Evolutionary conservation across 2,797 vertebrate genomes (phyloP).

Genomic region (Loriculus beryllinus): DNA sequence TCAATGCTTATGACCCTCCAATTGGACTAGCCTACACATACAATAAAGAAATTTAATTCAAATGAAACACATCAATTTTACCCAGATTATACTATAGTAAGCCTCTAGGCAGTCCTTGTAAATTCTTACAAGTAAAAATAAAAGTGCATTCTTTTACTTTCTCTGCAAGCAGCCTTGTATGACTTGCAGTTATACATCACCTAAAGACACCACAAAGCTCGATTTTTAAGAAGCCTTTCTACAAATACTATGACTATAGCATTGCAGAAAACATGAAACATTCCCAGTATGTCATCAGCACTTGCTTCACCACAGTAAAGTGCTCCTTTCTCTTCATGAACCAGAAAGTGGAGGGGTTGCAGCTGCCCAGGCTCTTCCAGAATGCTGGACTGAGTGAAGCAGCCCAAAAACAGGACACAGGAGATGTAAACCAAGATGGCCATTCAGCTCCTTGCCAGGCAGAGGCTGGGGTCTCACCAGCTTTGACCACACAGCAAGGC

Average conservation of each 20-base stretch:
- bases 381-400: not conserved
- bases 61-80: not conserved
- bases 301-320: not conserved
- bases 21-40: not conserved
- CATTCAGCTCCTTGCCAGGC: not conserved
- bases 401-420: not conserved
- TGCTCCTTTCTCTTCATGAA: not conserved
- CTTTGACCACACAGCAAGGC: accelerated
- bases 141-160: not conserved
- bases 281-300: not conserved
- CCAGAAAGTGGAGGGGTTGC: not conserved
- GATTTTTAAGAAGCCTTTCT: not conserved
- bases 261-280: not conserved
- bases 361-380: not conserved
- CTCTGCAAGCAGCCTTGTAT: not conserved
- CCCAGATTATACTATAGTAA: not conserved
- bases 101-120: not conserved
- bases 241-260: not conserved
- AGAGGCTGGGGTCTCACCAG: not conserved
- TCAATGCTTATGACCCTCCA: not conserved
- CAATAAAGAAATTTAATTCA: constrained; percentile 7
- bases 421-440: accelerated
- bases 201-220: not conserved
- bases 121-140: not conserved
- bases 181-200: not conserved